Conservation (phyloP, 2,888 invertebrate species). For the Andrena marginata region DNA sequence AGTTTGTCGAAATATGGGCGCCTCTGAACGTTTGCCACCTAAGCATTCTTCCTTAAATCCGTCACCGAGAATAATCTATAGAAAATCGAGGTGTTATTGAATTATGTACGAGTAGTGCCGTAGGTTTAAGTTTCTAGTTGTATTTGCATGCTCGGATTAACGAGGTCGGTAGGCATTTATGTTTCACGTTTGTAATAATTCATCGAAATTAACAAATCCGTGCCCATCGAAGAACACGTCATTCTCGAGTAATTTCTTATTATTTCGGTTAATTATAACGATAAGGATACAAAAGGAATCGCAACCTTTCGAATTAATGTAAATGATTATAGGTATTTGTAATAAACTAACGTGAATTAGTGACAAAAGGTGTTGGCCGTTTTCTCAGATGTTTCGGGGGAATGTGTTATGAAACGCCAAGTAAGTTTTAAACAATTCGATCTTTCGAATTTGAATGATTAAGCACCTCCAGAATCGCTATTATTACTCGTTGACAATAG, state of each 20-base stretch:
- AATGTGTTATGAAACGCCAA: not conserved
- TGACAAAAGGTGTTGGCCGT: not conserved
- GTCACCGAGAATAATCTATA: conserved; percentile 5
- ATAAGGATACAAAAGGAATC: conserved; percentile 22
- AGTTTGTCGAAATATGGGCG: too few species aligned
- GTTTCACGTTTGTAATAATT: conserved; percentile 28
- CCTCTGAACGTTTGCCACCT: too few species aligned
- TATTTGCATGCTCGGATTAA: conserved; percentile 20
- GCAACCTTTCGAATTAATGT: conserved; percentile 38
- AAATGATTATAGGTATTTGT: conserved; percentile 32
- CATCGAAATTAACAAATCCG: conserved; percentile 23
- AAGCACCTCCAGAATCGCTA: not conserved
- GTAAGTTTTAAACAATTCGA: not conserved
- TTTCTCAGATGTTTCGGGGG: not conserved
- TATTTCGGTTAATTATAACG: conserved; percentile 23
- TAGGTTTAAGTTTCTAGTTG: conserved; percentile 29
- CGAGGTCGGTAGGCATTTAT: conserved; percentile 51
- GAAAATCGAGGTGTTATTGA: conserved; percentile 22
- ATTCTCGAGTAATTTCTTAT: conserved; percentile 7
- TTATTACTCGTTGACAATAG: not conserved
- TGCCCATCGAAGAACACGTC: conserved; percentile 5
- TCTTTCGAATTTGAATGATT: not conserved
- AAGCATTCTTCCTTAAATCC: too few species aligned
- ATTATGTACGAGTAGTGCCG: conserved; percentile 24
- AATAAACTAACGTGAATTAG: conserved; percentile 44